Evolutionary conservation across 2,888 invertebrate species (phyloP), one percentile per base, ranked within the genome.

Genomic region (Alsophila aescularia): DNA sequence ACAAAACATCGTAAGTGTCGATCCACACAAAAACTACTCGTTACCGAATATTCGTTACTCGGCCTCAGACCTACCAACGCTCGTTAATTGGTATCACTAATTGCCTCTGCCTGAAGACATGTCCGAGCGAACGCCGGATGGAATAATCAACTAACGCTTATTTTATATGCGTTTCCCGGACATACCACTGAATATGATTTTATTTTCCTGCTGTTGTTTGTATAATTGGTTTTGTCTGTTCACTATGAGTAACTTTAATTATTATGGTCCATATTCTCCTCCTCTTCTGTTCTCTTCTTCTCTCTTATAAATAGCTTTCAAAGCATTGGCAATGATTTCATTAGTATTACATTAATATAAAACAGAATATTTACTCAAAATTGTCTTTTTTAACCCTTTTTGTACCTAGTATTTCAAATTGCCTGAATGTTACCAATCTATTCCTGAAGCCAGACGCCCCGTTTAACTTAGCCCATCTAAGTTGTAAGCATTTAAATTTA

Each of bases 401-500:
- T 2, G 27, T 41, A 6, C 8, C 27, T 29, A n/a, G n/a, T n/a
- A n/a, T n/a, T n/a, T n/a, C n/a, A n/a, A n/a, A n/a, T n/a, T n/a
- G 15, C 15, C 10, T 41, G 31, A 41, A 41, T 14, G 27, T 16
- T 16, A 18, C 4, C 14, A 1, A 21, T 21, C 21, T 27, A 31
- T 32, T 36, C 7, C 41, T 14, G 37, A 8, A 34, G 8, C n/a
- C 37, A 45, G 40, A 34, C 31, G 16, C 13, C 15, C n/a, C 27
- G 9, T 12, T 21, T 24, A 45, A 45, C 35, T 36, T 41, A 52
- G 40, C 8, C 42, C 24, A 43, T 48, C 35, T 49, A 44, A 49
- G 39, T 49, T 49, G 54, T 44, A 49, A 49, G 44, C 49, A 54
- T 49, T 49, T 54, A 44, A 43, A 54, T 44, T 18, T 18, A 43